Base-by-base conservation (phyloP, 2,797 vertebrate species). In the Sphaeramia orbicularis region DNA sequence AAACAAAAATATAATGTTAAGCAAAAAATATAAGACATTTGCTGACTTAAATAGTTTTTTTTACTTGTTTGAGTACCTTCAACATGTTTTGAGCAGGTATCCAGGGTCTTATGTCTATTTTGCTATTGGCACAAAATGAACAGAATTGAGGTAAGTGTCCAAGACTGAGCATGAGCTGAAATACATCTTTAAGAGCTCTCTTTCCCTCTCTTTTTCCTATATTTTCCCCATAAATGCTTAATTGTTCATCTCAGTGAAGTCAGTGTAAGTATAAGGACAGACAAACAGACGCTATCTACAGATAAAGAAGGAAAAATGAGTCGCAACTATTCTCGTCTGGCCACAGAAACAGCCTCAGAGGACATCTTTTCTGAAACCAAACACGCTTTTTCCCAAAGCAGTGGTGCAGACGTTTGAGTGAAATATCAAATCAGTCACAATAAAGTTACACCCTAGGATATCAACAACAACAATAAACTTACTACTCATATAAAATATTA, bases 131-230 rank as follows among this genome's bases (percentile, higher is more conserved):
- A 93, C 86, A 87, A 87, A 83, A 86, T 74, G 71, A 80, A 80
- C 42, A 76, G 65, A 80, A 61, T 68, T 91, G 90, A 92, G 91
- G 90, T 92, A 92, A 89, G 68, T 86, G 78, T 86, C 85, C 74
- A 55, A 82, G 78, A 80, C 84, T 69, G 65, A 83, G 84, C 47
- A 75, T 60, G 80, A 80, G 75, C 77, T 84, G 47, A 86, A 86
- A 78, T 79, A 69, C 66, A 77, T 83, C 75, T 80, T 77, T 53
- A 83, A 84, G 61, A 88, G 78, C 86, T 87, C 72, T 87, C 79
- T 83, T 92, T 92, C 91, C 91, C 90, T 92, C 84, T 83, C 69
- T 43, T 91, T 84, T 88, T 87, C 89, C 89, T 89, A 82, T 90
- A 78, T 84, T 44, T 86, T 84, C 78, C 89, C 86, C 73, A 76